phyloP scores from a whole-genome alignment of 1,140 invertebrate genomes.

The Gryon sp. region DNA sequence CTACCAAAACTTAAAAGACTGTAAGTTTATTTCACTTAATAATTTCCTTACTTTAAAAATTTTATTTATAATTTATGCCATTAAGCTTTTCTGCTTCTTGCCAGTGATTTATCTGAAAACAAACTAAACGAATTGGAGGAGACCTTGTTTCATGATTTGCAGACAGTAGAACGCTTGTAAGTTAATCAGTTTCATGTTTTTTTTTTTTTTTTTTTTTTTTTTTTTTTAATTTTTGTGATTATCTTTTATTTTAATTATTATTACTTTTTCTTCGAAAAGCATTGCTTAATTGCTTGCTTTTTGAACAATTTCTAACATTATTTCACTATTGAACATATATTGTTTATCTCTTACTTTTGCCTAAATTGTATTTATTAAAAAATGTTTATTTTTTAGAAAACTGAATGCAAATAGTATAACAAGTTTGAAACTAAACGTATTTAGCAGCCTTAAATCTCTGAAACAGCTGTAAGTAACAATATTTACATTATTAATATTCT shows the following conservation, averaged over 20 bases:
- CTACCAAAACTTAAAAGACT: conserved; percentile 84
- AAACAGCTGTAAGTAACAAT: conserved; percentile 76
- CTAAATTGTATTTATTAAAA: neutral
- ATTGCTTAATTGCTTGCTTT: conserved; percentile 11
- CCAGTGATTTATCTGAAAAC: conserved; percentile 83
- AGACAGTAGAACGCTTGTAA: conserved; percentile 85
- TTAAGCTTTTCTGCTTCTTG: conserved; percentile 67
- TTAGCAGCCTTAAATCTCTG: conserved; percentile 74
- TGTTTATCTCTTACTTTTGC: too few species aligned
- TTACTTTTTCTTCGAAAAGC: neutral
- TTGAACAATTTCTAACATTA: neutral
- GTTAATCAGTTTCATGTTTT: too few species aligned
- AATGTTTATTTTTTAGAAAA: conserved; percentile 68
- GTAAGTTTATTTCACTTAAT: conserved; percentile 69
- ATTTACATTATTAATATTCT: neutral
- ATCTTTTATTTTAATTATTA: conserved; percentile 15
- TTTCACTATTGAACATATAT: too few species aligned
- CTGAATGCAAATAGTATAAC: conserved; percentile 73
- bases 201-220: too few species aligned
- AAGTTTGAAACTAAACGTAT: conserved; percentile 74
- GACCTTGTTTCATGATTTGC: conserved; percentile 85
- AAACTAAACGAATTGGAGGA: conserved; percentile 83
- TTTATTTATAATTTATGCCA: conserved; percentile 49
- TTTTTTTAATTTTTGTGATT: too few species aligned
- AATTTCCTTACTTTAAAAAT: conserved; percentile 39